Base-by-base conservation (phyloP, 1,140 invertebrate genomes). In the Micrasema minimum region DNA sequence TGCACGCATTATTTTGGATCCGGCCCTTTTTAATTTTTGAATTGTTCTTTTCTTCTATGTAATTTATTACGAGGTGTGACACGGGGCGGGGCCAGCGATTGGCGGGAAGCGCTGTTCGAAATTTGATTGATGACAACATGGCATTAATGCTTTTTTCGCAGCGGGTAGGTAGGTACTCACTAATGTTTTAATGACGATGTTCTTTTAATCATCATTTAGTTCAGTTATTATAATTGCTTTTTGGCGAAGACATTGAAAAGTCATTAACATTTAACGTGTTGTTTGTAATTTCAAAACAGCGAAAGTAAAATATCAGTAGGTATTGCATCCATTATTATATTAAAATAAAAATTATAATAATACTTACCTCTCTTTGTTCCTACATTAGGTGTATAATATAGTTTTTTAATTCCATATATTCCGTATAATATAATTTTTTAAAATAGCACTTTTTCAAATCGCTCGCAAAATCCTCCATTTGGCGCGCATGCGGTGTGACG, bases 81-180 rank as follows among this genome's bases (percentile, higher is more conserved):
- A 64, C 22, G 62, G 50, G 72, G 72, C 67, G 71, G 43, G 41
- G 65, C 59, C 61, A 41, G 43, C 59, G 45, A 69, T 43, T 73
- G 64, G 64, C 64, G 64, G 64, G 62, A 62, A 66, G 46, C 64
- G 50, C 50, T 53, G 14, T 66, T 66, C 64, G 61, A 69, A 73
- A 73, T 73, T 73, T 73, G 72, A 73, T 73, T 73, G 72, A 73
- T 73, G 62, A 66, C 67, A 35, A 22, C 53, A 38, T 46, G n/a
- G 62, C 26, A 2, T 65, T 65, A 48, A 65, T 48, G 43, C n/a
- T 48, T 48, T 50, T 64, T 62, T 65, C 46, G 18, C 20, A 41
- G 14, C 2, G 16, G 22, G 14, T 57, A 35, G 22, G 22, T 12
- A 57, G 11, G 10, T 46, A n/a, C 50, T 3, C 50, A 31, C 50